Percentiles rank a stretch among this genome's conserved stretches.
phyloP scores from a whole-genome alignment of 2,113 vertebrate species.

The Tylochromis polylepis region DNA sequence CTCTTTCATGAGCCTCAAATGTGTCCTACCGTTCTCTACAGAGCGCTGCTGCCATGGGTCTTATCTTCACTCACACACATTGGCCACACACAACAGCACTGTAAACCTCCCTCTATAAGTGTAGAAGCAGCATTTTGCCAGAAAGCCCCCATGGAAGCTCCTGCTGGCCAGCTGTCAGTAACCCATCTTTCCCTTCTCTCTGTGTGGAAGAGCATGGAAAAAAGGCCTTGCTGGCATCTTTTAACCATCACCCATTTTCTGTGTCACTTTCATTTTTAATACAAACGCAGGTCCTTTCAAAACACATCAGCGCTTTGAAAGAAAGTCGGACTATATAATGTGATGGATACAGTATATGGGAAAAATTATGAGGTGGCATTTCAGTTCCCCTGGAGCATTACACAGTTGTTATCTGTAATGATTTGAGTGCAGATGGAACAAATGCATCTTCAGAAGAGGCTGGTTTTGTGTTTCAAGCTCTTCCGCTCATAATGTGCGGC shows the following conservation, averaged over 20 bases:
- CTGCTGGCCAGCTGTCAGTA: conserved; percentile 14
- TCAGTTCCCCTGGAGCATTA: conserved; percentile 21
- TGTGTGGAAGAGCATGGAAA: neutral
- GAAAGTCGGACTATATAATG: conserved; percentile 22
- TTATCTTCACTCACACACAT: conserved; percentile 74
- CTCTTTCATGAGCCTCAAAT: conserved; percentile 58
- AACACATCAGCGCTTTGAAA: conserved; percentile 26
- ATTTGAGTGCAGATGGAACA: conserved; percentile 26
- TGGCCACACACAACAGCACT: conserved; percentile 51
- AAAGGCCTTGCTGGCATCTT: conserved; percentile 22
- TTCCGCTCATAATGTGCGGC: conserved; percentile 26
- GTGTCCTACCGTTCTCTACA: conserved; percentile 34
- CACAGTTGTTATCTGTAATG: conserved; percentile 40
- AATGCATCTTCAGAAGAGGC: conserved; percentile 11
- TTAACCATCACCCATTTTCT: conserved; percentile 14
- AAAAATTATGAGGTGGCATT: conserved; percentile 48
- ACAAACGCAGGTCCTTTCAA: conserved; percentile 14
- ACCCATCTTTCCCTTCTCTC: neutral
- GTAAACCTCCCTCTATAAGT: conserved; percentile 11
- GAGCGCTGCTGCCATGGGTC: conserved; percentile 25
- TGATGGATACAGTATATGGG: neutral
- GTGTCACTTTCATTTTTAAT: conserved; percentile 20
- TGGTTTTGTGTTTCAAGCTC: conserved; percentile 21
- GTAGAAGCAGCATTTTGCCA: neutral
- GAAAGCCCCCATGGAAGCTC: neutral